Base-by-base conservation (phyloP, 2,888 invertebrate species). In the Agriotes lineatus region DNA sequence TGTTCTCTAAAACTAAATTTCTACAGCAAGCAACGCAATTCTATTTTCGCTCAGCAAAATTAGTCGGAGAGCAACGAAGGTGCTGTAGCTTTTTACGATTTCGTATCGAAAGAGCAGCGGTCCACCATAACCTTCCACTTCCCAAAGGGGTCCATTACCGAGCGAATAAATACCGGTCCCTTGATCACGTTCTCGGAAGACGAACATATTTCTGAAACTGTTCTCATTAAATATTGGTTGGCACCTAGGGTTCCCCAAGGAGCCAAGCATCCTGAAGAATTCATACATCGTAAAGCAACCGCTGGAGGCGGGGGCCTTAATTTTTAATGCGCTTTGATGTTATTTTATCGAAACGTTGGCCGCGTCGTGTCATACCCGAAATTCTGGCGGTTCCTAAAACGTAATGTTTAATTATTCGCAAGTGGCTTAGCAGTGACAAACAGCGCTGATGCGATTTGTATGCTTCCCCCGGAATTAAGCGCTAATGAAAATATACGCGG, bases 401-500 rank as follows among this genome's bases (percentile, higher is more conserved):
- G 45, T 42, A 56, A 20, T 61, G 61, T 67, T 61, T 61, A 67
- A 67, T 67, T 67, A 67, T 67, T 67, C 56, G 18, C 61, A 57
- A 67, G 61, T 48, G 37, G 25, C 25, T 30, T 61, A 61, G 48
- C 67, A 56, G 58, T 61, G 61, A 62, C 57, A 61, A 65, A 57
- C 45, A 42, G 20, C 19, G 30, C 37, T 45, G 25, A 48, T 67
- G 67, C 56, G 61, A 61, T 67, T 61, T 62, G 67, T 62, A 67
- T 30, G 61, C 37, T 20, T 30, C 45, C 44, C 22, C 37, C 25
- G 56, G 56, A 67, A 61, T 61, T 56, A 67, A 61, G 57, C 54
- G 39, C 61, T 67, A 67, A 67, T 61, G 61, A 61, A 67, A 61
- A 67, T 67, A 61, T 67, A 67, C 56, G 61, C 48, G 54, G 39